A percentile compares a stretch with the other conserved stretches of the same genome.
These are phyloP conservation scores for Gymnoscopelus braueri DNA, from an alignment of 2,797 vertebrate genomes.

Conservation along the genomic window DNA sequence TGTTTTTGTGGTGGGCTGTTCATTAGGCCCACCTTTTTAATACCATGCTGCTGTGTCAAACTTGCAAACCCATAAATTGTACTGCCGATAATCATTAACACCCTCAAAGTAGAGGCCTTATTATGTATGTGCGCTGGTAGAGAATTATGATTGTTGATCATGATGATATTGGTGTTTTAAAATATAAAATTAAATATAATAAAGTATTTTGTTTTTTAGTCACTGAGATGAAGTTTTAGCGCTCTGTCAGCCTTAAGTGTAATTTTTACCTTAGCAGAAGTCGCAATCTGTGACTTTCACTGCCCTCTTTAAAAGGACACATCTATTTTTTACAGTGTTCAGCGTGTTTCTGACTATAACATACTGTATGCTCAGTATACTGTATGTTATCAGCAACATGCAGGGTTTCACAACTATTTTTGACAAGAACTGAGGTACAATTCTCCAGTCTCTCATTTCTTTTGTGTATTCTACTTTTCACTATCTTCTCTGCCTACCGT, in stretches of 20 bases:
- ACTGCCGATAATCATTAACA: too few relatives aligned
- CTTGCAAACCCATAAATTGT: too few relatives aligned
- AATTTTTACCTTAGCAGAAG: not conserved
- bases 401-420: not conserved
- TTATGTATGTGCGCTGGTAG: constrained; percentile 39
- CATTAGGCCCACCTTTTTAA: too few relatives aligned
- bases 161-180: not conserved
- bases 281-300: not conserved
- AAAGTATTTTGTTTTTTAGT: not conserved
- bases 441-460: not conserved
- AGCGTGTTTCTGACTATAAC: not conserved
- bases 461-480: not conserved
- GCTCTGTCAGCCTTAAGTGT: constrained; percentile 18
- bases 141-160: not conserved
- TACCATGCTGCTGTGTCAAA: too few relatives aligned
- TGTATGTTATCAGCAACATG: too few relatives aligned
- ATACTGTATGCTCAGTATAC: constrained; percentile 7
- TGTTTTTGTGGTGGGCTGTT: too few relatives aligned
- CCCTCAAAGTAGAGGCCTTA: not conserved
- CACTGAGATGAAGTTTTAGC: not conserved
- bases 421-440: constrained; percentile 1
- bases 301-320: too few relatives aligned
- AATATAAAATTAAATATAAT: not conserved
- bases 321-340: not conserved
- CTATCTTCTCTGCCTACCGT: not conserved